phyloP scores from a whole-genome alignment of 2,797 vertebrate species.

The Bradypodion ventrale region DNA sequence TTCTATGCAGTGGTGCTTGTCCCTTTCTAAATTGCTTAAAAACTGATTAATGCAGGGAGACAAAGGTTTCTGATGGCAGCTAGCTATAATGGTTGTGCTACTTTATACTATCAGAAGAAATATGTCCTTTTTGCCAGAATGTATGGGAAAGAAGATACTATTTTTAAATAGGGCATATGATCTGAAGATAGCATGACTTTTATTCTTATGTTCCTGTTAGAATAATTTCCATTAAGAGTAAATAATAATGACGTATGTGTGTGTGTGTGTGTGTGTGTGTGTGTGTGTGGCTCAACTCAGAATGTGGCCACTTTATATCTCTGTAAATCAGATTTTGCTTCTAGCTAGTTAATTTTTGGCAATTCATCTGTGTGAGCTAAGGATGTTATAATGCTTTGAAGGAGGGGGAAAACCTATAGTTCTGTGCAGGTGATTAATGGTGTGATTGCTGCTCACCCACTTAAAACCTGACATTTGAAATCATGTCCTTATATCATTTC shows the following conservation, averaged over 20 bases:
- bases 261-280: too few species aligned
- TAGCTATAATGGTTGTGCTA: neutral
- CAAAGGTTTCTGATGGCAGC: neutral
- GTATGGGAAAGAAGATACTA: too few species aligned
- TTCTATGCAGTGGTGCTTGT: neutral
- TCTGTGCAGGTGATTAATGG: slow-evolving; percentile 48
- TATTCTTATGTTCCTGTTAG: too few species aligned
- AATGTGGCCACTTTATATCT: neutral
- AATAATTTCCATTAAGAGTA: too few species aligned
- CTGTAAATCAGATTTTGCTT: neutral
- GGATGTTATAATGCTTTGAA: slow-evolving; percentile 6
- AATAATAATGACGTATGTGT: neutral
- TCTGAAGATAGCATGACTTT: too few species aligned
- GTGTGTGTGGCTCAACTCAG: neutral
- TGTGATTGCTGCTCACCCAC: slow-evolving; percentile 49
- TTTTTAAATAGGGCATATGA: too few species aligned
- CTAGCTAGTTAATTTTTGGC: slow-evolving; percentile 24
- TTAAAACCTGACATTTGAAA: slow-evolving; percentile 60
- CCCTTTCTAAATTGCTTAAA: neutral
- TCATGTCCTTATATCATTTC: slow-evolving; percentile 43
- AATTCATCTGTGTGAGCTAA: slow-evolving; percentile 14
- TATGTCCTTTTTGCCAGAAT: too few species aligned
- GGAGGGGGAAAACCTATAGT: neutral
- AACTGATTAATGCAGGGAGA: neutral
- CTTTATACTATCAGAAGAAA: neutral